phyloP scores from a whole-genome alignment of 2,888 invertebrate species.

The Eupithecia subfuscata region DNA sequence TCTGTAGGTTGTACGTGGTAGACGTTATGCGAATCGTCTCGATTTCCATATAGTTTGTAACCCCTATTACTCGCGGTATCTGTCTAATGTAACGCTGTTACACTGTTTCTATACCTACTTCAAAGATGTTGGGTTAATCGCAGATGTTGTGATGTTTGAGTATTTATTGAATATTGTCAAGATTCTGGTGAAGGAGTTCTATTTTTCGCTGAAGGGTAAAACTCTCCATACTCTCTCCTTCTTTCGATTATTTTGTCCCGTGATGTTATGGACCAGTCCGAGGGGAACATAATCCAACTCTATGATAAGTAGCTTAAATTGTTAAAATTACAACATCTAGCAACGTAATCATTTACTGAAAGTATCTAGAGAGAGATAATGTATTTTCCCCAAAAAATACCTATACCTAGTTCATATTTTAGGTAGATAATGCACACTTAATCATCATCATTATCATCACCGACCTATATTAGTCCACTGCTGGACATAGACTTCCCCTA shows the following conservation, averaged over 20 bases:
- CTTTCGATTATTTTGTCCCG: background rate
- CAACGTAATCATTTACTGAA: background rate
- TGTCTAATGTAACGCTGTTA: conserved; percentile 24
- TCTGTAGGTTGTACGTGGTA: background rate
- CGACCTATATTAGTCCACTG: no score
- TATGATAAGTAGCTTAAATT: background rate
- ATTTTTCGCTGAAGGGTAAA: background rate
- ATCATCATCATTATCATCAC: no score
- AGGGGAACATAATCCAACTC: background rate
- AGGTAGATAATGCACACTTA: no score
- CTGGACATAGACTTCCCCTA: no score
- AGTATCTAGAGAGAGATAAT: no score
- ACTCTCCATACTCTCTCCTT: no score
- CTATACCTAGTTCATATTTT: no score
- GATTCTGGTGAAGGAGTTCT: background rate
- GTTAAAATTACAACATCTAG: background rate
- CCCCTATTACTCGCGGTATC: conserved; percentile 31
- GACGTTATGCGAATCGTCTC: conserved; percentile 20
- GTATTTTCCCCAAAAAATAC: no score
- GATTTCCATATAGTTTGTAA: conserved; percentile 34
- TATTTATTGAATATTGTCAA: background rate
- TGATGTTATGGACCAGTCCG: background rate
- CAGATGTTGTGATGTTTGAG: conserved; percentile 5
- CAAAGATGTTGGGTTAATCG: conserved; percentile 1
- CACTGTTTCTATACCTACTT: conserved; percentile 13